These are phyloP conservation scores for Leuciscus waleckii DNA, from an alignment of 2,797 vertebrate species.

Conservation along the genomic window DNA sequence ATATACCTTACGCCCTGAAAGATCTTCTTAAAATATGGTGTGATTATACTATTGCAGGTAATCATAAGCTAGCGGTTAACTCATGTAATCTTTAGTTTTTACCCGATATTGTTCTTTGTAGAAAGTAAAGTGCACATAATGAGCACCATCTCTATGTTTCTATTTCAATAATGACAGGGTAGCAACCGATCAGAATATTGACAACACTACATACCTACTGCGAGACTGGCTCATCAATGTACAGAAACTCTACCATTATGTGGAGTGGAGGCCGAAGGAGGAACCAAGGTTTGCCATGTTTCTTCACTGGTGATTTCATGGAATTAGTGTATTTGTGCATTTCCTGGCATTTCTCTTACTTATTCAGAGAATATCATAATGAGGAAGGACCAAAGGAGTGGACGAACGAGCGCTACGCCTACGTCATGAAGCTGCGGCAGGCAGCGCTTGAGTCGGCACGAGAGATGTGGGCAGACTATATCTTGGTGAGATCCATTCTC, in stretches of 20 bases:
- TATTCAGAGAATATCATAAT: constrained; percentile 78
- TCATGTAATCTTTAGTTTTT: neutral
- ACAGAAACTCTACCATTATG: constrained; percentile 87
- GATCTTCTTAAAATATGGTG: neutral
- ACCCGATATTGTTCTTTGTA: neutral
- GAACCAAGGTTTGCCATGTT: constrained; percentile 79
- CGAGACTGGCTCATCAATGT: constrained; percentile 89
- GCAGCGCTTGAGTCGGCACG: constrained; percentile 87
- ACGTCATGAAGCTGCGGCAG: constrained; percentile 93
- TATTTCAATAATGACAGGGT: neutral
- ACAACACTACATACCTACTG: constrained; percentile 87
- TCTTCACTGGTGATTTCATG: neutral
- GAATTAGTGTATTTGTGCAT: neutral
- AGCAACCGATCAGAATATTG: constrained; percentile 78
- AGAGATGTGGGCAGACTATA: constrained; percentile 93
- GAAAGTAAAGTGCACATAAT: neutral
- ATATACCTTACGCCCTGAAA: neutral
- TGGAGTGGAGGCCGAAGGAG: constrained; percentile 91
- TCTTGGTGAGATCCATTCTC: constrained; percentile 80
- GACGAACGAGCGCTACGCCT: constrained; percentile 86
- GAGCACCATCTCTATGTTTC: neutral
- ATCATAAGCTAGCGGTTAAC: neutral
- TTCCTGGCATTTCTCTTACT: neutral
- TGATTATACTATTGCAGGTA: neutral
- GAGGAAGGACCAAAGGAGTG: constrained; percentile 91